phyloP scores from a whole-genome alignment of 2,797 vertebrate genomes.

The Hylomyscus alleni region DNA sequence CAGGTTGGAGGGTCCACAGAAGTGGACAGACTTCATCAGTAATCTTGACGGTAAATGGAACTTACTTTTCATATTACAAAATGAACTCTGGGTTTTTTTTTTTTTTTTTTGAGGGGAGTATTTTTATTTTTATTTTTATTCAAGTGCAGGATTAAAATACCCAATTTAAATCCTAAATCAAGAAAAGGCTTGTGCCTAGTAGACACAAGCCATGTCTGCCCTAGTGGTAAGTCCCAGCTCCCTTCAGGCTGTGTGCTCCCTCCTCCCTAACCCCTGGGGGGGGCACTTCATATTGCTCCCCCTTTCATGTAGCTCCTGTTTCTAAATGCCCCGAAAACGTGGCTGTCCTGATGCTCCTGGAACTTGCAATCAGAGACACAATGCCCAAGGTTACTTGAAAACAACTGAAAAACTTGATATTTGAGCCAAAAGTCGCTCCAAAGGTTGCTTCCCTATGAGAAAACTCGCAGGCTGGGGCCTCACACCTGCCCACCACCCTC shows the following conservation, averaged over 20 bases:
- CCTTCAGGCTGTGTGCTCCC: not conserved
- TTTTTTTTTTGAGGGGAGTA: too few relatives aligned
- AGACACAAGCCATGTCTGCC: not conserved
- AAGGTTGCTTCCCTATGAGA: not conserved
- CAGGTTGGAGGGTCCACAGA: not conserved
- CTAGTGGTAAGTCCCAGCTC: not conserved
- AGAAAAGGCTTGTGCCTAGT: constrained; percentile 50
- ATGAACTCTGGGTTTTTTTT: not conserved
- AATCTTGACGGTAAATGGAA: constrained; percentile 33
- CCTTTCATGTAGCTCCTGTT: not conserved
- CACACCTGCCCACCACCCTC: rapidly evolving
- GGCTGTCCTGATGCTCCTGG: not conserved
- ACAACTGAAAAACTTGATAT: not conserved
- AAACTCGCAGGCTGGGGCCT: rapidly evolving
- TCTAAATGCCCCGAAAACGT: not conserved
- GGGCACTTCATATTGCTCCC: not conserved
- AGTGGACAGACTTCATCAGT: not conserved
- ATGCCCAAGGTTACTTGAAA: constrained; percentile 20
- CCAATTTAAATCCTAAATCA: constrained; percentile 59
- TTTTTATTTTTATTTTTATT: not conserved
- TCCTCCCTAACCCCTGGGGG: not conserved
- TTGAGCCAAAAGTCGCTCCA: rapidly evolving
- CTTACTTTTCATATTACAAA: constrained; percentile 61
- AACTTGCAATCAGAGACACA: constrained; percentile 50
- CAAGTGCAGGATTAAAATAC: constrained; percentile 12